Evolutionary conservation across 2,888 invertebrate genomes (phyloP), one percentile per base, ranked within the genome.

Genomic region (Limenitis camilla): DNA sequence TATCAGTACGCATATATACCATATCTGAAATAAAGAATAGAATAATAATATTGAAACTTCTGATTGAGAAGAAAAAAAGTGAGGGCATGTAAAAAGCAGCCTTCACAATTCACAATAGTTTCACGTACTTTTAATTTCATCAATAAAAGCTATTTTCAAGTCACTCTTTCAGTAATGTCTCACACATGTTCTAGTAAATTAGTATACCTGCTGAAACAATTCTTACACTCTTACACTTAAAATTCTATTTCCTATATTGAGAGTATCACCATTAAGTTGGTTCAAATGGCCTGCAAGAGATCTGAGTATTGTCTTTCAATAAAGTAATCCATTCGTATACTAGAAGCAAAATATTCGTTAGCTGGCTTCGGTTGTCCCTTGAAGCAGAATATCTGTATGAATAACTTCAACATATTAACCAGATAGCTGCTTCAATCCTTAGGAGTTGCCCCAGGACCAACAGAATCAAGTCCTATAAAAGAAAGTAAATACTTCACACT

Each of bases 341-440:
- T 73, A 5, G 83, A 67, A 0, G 19, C 19, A 19, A 19, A 19
- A 19, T 19, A 19, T 19, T 19, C 19, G 19, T 19, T n/a, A n/a
- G n/a, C 78, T 70, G 1, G 68, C 65, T 46, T 74, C 64, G 49
- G 72, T 71, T 55, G 82, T 79, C 11, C 85, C 86, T 5, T 80
- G 69, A 0, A 67, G 45, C 5, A 76, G 71, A 28, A 78, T 77
- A 31, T 85, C 78, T 0, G 84, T 84, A 58, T 86, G 84, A 35
- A 85, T 83, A 2, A 70, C 63, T 59, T 86, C 85, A 0, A 85
- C 83, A 52, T 80, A 78, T 41, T 53, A 59, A 7, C 76, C 85
- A 43, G 68, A 62, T 38, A 65, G 66, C 8, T 58, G 41, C 43
- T 69, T 74, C 6, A 86, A 56, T 1, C 81, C 76, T n/a, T 71